phyloP scores from a whole-genome alignment of 2,888 invertebrate species.

The Deroplatys truncata region DNA sequence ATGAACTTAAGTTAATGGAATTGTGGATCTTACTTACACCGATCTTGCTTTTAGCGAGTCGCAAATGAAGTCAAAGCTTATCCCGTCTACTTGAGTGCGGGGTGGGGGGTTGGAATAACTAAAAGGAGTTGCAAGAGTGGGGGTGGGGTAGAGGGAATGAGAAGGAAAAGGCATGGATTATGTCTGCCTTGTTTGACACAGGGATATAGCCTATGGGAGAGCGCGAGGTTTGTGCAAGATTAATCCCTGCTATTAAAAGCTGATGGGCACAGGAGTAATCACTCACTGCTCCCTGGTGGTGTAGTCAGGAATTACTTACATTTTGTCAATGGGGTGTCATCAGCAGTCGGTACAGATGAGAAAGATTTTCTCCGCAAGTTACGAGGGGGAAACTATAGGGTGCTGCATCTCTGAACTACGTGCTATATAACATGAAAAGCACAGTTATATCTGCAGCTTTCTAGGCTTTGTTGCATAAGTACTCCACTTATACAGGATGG shows the following conservation, averaged over 20 bases:
- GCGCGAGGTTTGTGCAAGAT: conserved; percentile 4
- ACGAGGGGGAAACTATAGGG: background rate
- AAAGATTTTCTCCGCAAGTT: background rate
- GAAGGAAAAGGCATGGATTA: background rate
- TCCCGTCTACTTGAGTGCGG: background rate
- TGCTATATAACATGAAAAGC: background rate
- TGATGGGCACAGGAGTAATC: conserved; percentile 8
- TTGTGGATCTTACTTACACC: background rate
- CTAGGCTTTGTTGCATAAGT: background rate
- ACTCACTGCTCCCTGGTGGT: background rate
- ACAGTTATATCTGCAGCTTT: background rate
- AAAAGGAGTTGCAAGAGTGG: background rate
- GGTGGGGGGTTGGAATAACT: background rate
- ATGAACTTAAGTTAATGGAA: background rate
- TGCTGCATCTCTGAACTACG: background rate
- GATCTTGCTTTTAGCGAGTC: background rate
- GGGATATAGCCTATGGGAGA: background rate
- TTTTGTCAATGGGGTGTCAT: conserved; percentile 11
- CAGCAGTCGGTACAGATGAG: background rate
- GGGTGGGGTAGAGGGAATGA: background rate
- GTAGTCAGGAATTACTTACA: conserved; percentile 7
- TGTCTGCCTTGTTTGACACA: conserved; percentile 13
- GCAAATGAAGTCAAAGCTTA: conserved; percentile 11
- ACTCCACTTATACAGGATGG: background rate
- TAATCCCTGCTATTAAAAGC: conserved; percentile 17